These are phyloP conservation scores for Drosophila dives DNA, from an alignment of 2,888 invertebrate genomes.

Conservation along the genomic window DNA sequence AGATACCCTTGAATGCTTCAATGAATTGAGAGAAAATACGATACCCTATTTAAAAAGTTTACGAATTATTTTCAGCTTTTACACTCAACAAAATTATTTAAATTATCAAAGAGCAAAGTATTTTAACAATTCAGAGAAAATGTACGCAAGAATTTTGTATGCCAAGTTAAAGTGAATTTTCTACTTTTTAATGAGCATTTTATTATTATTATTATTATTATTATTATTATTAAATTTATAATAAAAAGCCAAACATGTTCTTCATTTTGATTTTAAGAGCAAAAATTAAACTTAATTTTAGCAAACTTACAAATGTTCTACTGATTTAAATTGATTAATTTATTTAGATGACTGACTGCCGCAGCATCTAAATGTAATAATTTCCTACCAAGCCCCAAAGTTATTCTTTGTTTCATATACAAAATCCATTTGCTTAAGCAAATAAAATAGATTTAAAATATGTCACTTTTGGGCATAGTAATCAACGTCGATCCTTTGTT, in stretches of 20 bases:
- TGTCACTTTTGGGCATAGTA: conserved; percentile 12
- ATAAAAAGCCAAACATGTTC: too few relatives aligned
- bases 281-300: neutral
- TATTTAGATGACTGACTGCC: neutral
- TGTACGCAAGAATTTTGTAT: neutral
- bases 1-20: conserved; percentile 47
- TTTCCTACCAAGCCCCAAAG: too few relatives aligned
- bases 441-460: neutral
- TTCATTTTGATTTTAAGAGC: neutral
- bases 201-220: too few relatives aligned
- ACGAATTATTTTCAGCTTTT: neutral
- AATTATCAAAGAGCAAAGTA: too few relatives aligned
- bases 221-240: too few relatives aligned
- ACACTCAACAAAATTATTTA: neutral
- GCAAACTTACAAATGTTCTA: neutral
- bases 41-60: neutral
- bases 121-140: neutral
- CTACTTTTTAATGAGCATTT: too few relatives aligned
- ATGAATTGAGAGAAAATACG: conserved; percentile 1
- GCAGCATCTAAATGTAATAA: neutral
- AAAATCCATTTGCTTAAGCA: conserved; percentile 2
- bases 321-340: neutral
- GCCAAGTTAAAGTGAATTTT: neutral
- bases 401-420: conserved; percentile 1
- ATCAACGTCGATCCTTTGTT: conserved; percentile 12